These are phyloP conservation scores for Maccullochella peelii DNA, from an alignment of 2,113 vertebrate genomes.

Conservation along the genomic window DNA sequence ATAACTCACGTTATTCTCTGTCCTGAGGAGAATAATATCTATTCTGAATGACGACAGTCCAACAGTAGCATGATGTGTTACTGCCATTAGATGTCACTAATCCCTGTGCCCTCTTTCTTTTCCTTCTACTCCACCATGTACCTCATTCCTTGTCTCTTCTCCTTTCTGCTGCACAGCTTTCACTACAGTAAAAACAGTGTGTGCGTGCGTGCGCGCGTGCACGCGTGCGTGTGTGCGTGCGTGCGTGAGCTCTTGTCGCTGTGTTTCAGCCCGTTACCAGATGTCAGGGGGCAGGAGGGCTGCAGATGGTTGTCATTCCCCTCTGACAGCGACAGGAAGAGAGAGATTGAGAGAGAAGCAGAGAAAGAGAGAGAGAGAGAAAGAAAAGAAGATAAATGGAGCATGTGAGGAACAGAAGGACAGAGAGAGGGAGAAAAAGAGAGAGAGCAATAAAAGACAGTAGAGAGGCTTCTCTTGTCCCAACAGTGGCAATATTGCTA, in stretches of 20 bases:
- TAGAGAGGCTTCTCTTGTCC: slow-evolving; percentile 42
- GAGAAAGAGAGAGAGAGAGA: background rate
- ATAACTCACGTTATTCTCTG: slow-evolving; percentile 31
- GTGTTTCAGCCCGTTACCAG: slow-evolving; percentile 68
- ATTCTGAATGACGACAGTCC: slow-evolving; percentile 46
- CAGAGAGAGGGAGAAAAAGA: background rate
- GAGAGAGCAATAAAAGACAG: slow-evolving; percentile 38
- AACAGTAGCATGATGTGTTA: slow-evolving; percentile 50
- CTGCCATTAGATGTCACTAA: slow-evolving; percentile 29
- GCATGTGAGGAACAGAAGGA: slow-evolving; percentile 35
- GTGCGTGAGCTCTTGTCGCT: slow-evolving; percentile 3
- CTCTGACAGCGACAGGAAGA: slow-evolving; percentile 67
- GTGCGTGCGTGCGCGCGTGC: slow-evolving; percentile 14
- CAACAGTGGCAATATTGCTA: slow-evolving; percentile 44
- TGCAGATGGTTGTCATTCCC: slow-evolving; percentile 79
- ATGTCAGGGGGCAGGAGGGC: slow-evolving; percentile 71
- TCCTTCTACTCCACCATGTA: slow-evolving; percentile 15
- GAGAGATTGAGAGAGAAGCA: slow-evolving; percentile 40
- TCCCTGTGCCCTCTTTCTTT: slow-evolving; percentile 17
- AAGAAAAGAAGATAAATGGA: slow-evolving; percentile 33
- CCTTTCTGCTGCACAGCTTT: slow-evolving; percentile 23
- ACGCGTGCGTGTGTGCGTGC: slow-evolving; percentile 12
- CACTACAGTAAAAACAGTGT: slow-evolving; percentile 23
- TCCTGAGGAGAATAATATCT: slow-evolving; percentile 25
- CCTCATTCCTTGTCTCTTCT: slow-evolving; percentile 35